Percentiles rank a stretch among this genome's conserved stretches.
Evolutionary conservation across 2,113 vertebrate genomes (phyloP).

Genomic region (Crotalus horridus): DNA sequence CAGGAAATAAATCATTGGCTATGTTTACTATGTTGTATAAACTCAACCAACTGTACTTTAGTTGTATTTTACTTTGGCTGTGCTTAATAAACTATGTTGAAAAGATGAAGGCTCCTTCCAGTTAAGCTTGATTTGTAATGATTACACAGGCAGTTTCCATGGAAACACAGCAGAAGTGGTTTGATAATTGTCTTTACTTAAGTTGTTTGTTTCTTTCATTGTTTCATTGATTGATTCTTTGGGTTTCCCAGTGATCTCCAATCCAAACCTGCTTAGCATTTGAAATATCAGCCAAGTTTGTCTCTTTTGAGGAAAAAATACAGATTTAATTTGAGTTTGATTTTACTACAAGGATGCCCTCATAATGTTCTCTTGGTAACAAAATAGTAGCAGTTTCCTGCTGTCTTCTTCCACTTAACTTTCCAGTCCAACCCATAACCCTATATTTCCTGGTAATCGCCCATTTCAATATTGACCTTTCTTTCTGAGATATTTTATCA

Average conservation of each 20-base stretch:
- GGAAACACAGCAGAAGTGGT: neutral
- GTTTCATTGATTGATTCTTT: neutral
- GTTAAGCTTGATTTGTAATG: neutral
- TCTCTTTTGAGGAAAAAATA: neutral
- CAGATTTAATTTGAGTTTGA: neutral
- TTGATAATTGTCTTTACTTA: neutral
- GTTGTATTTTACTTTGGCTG: neutral
- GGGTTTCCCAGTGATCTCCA: neutral
- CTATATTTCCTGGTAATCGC: neutral
- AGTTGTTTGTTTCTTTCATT: neutral
- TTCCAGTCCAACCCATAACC: neutral
- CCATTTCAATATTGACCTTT: neutral
- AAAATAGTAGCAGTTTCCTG: neutral
- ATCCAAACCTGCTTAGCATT: neutral
- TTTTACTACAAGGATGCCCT: neutral
- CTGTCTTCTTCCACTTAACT: neutral
- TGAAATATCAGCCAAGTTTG: neutral
- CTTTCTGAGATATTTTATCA: neutral
- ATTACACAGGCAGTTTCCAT: neutral
- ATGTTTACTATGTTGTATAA: neutral
- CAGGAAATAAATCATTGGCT: neutral
- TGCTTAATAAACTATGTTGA: neutral
- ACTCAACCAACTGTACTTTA: neutral
- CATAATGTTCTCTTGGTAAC: neutral
- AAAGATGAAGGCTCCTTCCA: neutral